Evolutionary conservation across 2,888 invertebrate species (phyloP), one percentile per base, ranked within the genome.

Genomic region (Sinodicranocentrus sp.): DNA sequence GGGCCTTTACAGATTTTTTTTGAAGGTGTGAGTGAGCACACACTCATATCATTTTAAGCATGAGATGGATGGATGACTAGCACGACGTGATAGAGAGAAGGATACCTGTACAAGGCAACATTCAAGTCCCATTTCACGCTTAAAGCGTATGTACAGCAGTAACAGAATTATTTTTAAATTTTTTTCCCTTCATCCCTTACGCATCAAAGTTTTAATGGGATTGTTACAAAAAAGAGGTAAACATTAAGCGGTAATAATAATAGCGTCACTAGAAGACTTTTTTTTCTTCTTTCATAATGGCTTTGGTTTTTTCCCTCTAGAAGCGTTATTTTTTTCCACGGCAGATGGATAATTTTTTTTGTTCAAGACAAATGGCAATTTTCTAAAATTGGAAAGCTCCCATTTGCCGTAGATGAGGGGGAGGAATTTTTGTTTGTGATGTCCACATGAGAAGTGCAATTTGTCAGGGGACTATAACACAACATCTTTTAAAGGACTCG

Each of bases 91-190:
- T 5, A 17, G 3, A 10, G 19, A 39, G 17, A 15, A 43, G 39
- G 44, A 17, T 67, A 67, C 43, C 43, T 67, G 19, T 67, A 67
- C 21, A 67, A 63, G 15, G n/a, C 5, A 17, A 48, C 15, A 17
- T 43, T 21, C 17, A 10, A 75, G 65, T 75, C 75, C 21, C 26
- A 75, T 75, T 75, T 75, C 75, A 75, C 44, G 75, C 75, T 73
- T 48, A 48, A n/a, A 5, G 15, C 17, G 5, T 15, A n/a, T 48
- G 3, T 5, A 33, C 33, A 33, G 3, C 33, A 6, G 3, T 33
- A 48, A 48, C 48, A 13, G 15, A 5, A n/a, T 15, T 17, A 17
- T n/a, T 17, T 48, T 48, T 48, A 48, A 3, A 5, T n/a, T 17
- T 48, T 5, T n/a, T 17, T 48, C n/a, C 15, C 15, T n/a, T n/a